Base-by-base conservation (phyloP, 2,888 invertebrate genomes). In the Cylloceria caligata region DNA sequence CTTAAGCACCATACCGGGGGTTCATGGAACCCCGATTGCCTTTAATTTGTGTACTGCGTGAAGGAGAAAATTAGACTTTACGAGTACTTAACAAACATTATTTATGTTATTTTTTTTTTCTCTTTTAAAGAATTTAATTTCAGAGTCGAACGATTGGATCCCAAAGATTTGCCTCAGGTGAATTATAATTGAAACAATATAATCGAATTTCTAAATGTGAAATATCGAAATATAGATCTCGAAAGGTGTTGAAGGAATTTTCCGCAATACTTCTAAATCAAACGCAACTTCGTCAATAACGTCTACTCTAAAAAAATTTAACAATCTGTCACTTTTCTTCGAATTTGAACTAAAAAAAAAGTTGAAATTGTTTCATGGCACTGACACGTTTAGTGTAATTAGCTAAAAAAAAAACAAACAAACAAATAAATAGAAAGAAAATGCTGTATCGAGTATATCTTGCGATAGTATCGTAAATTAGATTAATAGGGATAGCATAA, bases 381-480 rank as follows among this genome's bases (percentile, higher is more conserved):
- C 30, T 79, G 67, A 39, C 36, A 24, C 16, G 49, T 57, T 62
- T 80, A 80, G 47, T 65, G 60, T 64, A 71, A 68, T 45, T 72
- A 73, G 77, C 67, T 75, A 39, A 30, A 62, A 47, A 74, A 69
- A 34, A 42, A 39, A 52, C 39, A 57, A 52, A 78, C 65, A 45
- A 42, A 36, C 7, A 69, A 39, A 57, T 16, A 78, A 39, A 16
- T 16, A 69, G 64, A 71, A 69, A n/a, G 24, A 52, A 77, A 52
- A 57, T 73, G 45, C 45, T 73, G 62, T 68, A 60, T 74, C 74
- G 67, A 76, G 75, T 74, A 67, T 49, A 79, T 49, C 65, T 79
- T 76, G 72, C 49, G 6, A 68, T 73, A 78, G 52, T 64, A 78
- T 47, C 34, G 21, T 42, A 72, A 27, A 36, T 21, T 24, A 72